phyloP scores from a whole-genome alignment of 2,888 invertebrate species.

The Leptogaster cylindrica region DNA sequence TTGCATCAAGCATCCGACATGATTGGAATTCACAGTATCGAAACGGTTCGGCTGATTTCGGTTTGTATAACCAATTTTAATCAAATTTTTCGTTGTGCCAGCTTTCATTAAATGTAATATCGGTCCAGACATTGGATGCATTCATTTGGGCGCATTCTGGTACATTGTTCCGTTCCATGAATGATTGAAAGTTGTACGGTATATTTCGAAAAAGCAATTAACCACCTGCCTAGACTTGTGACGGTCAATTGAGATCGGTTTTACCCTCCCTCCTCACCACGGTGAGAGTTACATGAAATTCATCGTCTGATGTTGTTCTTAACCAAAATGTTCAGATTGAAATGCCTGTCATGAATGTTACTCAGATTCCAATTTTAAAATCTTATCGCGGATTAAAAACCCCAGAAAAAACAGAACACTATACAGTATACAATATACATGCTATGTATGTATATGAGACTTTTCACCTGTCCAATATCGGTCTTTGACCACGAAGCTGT shows the following conservation, averaged over 20 bases:
- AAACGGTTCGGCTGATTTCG: too few relatives aligned
- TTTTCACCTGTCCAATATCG: conserved; percentile 23
- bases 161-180: background rate
- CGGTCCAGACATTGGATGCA: background rate
- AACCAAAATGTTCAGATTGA: background rate
- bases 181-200: too few relatives aligned
- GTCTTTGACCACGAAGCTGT: conserved; percentile 24
- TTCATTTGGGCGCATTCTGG: background rate
- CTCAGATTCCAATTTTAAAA: too few relatives aligned
- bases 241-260: conserved; percentile 25
- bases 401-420: too few relatives aligned
- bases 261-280: background rate
- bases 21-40: conserved; percentile 18
- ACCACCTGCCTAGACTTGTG: conserved; percentile 26
- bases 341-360: too few relatives aligned
- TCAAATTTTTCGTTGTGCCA: too few relatives aligned
- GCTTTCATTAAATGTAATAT: conserved; percentile 26
- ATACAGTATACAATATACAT: too few relatives aligned
- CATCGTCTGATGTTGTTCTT: conserved; percentile 2
- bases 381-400: too few relatives aligned
- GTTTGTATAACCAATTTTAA: too few relatives aligned
- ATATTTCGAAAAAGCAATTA: too few relatives aligned
- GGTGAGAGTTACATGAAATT: too few relatives aligned
- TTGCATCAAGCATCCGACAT: background rate
- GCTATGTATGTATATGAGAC: too few relatives aligned